Conservation (phyloP, 2,888 invertebrate genomes). For the Tetranychus piercei region DNA sequence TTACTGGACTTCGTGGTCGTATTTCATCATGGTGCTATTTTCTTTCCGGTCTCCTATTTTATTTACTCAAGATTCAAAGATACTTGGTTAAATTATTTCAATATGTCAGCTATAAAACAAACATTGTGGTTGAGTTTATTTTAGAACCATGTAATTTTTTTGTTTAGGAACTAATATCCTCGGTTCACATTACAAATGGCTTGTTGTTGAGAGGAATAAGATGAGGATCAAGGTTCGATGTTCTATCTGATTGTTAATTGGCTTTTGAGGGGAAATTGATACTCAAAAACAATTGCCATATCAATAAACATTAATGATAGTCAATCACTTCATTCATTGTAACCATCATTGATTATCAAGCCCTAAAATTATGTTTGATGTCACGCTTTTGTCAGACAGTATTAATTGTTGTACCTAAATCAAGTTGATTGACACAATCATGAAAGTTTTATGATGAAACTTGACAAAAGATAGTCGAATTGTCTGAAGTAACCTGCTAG, state of each 20-base stretch:
- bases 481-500: background rate
- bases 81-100: too few relatives aligned
- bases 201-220: too few relatives aligned
- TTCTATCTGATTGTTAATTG: background rate
- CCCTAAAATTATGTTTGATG: background rate
- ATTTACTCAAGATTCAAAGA: too few relatives aligned
- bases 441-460: background rate
- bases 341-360: background rate
- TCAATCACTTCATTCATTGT: background rate
- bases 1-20: too few relatives aligned
- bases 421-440: background rate
- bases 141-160: too few relatives aligned
- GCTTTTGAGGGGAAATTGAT: background rate
- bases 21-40: too few relatives aligned
- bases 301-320: background rate
- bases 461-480: background rate
- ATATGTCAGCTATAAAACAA: too few relatives aligned
- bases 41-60: too few relatives aligned
- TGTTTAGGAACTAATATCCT: too few relatives aligned
- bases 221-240: background rate
- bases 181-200: too few relatives aligned
- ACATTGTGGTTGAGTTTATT: too few relatives aligned
- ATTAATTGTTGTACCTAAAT: background rate
- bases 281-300: background rate
- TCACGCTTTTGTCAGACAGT: background rate